A percentile compares a stretch with the other conserved stretches of the same genome.
Evolutionary conservation across 1,140 invertebrate species (phyloP).

Genomic region (Euschistus heros): DNA sequence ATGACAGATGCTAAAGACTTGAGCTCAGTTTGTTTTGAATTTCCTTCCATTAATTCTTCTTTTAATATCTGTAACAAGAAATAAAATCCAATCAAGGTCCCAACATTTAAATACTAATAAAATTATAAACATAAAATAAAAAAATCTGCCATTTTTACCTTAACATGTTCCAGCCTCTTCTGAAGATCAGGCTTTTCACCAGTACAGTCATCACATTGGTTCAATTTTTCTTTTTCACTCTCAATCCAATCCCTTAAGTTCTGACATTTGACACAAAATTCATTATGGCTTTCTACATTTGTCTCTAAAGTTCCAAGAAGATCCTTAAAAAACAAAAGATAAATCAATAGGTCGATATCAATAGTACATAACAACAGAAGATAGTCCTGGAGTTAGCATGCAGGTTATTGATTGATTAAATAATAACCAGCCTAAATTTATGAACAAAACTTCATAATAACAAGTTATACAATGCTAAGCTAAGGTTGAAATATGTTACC

Average conservation of each 20-base stretch:
- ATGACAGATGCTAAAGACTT: conserved; percentile 55
- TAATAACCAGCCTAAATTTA: not conserved
- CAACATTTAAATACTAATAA: not conserved
- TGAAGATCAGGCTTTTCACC: conserved; percentile 72
- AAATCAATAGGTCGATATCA: too few relatives aligned
- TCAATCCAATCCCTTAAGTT: conserved; percentile 68
- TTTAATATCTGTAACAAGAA: conserved; percentile 43
- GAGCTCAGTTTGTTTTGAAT: conserved; percentile 57
- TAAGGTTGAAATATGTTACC: too few relatives aligned
- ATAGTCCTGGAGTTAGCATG: not conserved
- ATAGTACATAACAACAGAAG: too few relatives aligned
- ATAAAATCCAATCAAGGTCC: not conserved
- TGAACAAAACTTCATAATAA: not conserved
- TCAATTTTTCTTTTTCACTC: conserved; percentile 61
- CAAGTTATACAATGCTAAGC: too few relatives aligned
- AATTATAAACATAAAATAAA: not conserved
- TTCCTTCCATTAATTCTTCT: conserved; percentile 55
- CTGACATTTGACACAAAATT: conserved; percentile 58
- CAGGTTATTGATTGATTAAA: not conserved
- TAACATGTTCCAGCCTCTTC: conserved; percentile 33
- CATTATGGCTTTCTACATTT: conserved; percentile 75
- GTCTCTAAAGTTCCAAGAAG: conserved; percentile 73
- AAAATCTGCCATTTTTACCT: not conserved
- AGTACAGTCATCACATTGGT: conserved; percentile 61
- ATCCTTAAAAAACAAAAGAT: conserved; percentile 36